Evolutionary conservation across 2,888 invertebrate genomes (phyloP).

Genomic region (Silvanus unidentatus): DNA sequence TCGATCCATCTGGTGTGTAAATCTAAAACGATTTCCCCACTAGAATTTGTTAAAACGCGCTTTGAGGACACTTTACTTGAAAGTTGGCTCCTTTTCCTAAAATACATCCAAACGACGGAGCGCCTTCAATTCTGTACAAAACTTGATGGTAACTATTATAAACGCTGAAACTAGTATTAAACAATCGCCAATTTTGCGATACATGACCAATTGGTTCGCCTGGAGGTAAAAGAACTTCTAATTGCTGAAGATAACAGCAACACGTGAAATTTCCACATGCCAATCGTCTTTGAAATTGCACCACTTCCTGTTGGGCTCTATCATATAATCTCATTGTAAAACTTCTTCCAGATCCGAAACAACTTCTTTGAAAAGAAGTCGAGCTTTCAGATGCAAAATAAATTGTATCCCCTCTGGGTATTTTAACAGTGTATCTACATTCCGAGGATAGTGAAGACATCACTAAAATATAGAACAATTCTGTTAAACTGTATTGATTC

Average conservation of each 20-base stretch:
- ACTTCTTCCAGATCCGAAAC: slow-evolving; percentile 67
- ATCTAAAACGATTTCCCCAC: slow-evolving; percentile 43
- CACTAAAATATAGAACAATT: slow-evolving; percentile 13
- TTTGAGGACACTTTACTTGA: slow-evolving; percentile 43
- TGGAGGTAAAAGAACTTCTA: slow-evolving; percentile 68
- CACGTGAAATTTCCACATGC: slow-evolving; percentile 62
- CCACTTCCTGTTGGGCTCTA: slow-evolving; percentile 74
- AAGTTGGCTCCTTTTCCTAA: slow-evolving; percentile 59
- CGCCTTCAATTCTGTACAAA: slow-evolving; percentile 68
- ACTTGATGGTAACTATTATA: slow-evolving; percentile 58
- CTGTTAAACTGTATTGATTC: slow-evolving; percentile 15
- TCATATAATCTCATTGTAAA: slow-evolving; percentile 78
- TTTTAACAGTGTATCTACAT: slow-evolving; percentile 66
- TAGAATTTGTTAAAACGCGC: background rate
- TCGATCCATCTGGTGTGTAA: slow-evolving; percentile 53
- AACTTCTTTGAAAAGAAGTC: slow-evolving; percentile 55
- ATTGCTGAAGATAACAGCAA: slow-evolving; percentile 64
- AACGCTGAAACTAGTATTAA: slow-evolving; percentile 63
- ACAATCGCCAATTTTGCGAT: slow-evolving; percentile 61
- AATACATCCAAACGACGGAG: slow-evolving; percentile 55
- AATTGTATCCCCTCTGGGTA: slow-evolving; percentile 68
- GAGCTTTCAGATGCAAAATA: slow-evolving; percentile 69
- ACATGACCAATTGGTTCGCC: slow-evolving; percentile 66
- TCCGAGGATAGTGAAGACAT: slow-evolving; percentile 54
- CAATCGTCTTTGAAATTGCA: slow-evolving; percentile 65